A percentile compares a stretch with the other conserved stretches of the same genome.
phyloP scores from a whole-genome alignment of 2,797 vertebrate species.

The Acipenser transmontanus region DNA sequence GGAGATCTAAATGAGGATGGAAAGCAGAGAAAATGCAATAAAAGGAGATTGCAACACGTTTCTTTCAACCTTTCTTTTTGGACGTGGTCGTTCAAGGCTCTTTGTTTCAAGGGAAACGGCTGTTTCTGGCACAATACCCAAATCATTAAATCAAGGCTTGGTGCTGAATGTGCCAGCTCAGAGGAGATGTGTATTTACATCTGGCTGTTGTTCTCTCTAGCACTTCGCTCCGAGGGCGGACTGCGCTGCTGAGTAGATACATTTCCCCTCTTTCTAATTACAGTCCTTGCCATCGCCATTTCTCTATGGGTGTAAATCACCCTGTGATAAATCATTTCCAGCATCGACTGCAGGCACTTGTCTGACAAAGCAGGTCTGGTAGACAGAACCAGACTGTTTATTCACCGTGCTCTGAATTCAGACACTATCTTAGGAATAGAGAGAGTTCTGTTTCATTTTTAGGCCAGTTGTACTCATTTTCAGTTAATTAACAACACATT shows the following conservation, averaged over 20 bases:
- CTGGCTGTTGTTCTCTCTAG: conserved; percentile 38
- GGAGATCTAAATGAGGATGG: too few relatives aligned
- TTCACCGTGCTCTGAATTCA: too few relatives aligned
- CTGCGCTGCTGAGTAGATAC: conserved; percentile 48
- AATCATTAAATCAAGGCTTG: conserved; percentile 33
- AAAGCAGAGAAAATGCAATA: not conserved
- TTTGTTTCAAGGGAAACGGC: conserved; percentile 28
- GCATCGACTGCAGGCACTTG: conserved; percentile 46
- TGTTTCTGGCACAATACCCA: conserved; percentile 41
- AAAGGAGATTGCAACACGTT: conserved; percentile 5
- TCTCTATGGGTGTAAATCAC: conserved; percentile 48
- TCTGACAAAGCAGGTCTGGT: conserved; percentile 27
- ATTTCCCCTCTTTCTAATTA: conserved; percentile 57
- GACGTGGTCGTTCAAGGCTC: not conserved
- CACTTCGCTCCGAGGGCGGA: conserved; percentile 31
- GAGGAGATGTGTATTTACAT: conserved; percentile 37
- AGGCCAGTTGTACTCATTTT: too few relatives aligned
- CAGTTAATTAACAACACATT: too few relatives aligned
- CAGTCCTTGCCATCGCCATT: conserved; percentile 45
- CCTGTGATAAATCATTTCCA: conserved; percentile 51
- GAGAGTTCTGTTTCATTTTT: too few relatives aligned
- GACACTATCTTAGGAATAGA: too few relatives aligned
- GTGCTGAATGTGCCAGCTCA: conserved; percentile 34
- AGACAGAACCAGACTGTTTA: too few relatives aligned
- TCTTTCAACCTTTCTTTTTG: not conserved